Base-by-base conservation (phyloP, 2,888 invertebrate genomes). In the Oscheius myriophilus region DNA sequence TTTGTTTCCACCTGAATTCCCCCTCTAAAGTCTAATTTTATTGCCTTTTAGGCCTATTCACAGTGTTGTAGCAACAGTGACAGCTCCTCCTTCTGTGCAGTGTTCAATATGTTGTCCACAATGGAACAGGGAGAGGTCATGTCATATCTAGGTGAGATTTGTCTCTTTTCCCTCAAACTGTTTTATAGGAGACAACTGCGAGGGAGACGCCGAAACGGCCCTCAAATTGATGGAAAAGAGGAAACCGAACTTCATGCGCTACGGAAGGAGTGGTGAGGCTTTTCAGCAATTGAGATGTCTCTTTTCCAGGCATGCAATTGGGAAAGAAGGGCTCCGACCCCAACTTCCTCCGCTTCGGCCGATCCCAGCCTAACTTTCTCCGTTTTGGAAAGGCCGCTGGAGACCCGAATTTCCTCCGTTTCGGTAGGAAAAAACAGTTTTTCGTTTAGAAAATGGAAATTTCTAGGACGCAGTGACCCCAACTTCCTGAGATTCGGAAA, bases 191-290 rank as follows among this genome's bases (percentile, higher is more conserved):
- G 80, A 81, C 45, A 78, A 75, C 69, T 84, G 84, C 67, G 76
- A 81, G 33, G 82, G 79, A 62, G 80, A 83, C 63, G 75, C 75
- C 45, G 78, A 80, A 14, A 73, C 72, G 55, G 81, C 77, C 21
- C 63, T 80, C 54, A 79, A 80, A 59, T 72, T 67, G 53, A 79
- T 84, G 80, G 82, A 84, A 62, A 85, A 85, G 70, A 78, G 84
- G 67, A 84, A 84, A 71, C 84, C 84, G 7, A 85, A 84, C 73
- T 85, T 85, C 67, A 82, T 85, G 72, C 73, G 85, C 69, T 85
- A 81, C 67, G 85, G 85, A 52, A 71, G 84, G 53, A 81, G 80
- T 46, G 73, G 77, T 76, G 46, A 39, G 59, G 21, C 51, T 52
- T n/a, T 18, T 21, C 49, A 49, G 21, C 3, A 6, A 9, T 9